Evolutionary conservation across 2,888 invertebrate genomes (phyloP).

Genomic region (Muschampia plurimacula): DNA sequence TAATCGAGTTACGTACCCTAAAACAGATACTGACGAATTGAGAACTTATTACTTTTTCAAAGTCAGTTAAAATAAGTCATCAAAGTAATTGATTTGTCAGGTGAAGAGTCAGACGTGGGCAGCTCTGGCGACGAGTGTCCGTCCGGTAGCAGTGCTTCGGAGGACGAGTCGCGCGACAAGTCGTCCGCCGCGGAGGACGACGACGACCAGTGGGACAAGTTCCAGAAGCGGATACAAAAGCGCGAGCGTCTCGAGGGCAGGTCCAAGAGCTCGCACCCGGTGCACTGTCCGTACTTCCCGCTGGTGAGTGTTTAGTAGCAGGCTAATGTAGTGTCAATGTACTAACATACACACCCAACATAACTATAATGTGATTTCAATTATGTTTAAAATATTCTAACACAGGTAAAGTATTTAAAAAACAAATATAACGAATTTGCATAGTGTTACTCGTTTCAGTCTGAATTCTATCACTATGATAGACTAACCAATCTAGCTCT

Average conservation of each 20-base stretch:
- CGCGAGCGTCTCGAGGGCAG: slow-evolving; percentile 96
- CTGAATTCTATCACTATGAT: no score
- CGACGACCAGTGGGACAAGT: slow-evolving; percentile 97
- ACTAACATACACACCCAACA: background rate
- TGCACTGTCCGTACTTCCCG: slow-evolving; percentile 98
- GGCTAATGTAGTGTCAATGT: background rate
- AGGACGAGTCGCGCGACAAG: slow-evolving; percentile 87
- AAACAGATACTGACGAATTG: no score
- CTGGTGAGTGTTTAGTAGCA: slow-evolving; percentile 80
- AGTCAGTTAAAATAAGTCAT: no score
- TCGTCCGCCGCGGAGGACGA: slow-evolving; percentile 89
- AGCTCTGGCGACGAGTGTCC: slow-evolving; percentile 75
- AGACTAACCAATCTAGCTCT: no score
- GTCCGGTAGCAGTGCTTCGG: slow-evolving; percentile 77
- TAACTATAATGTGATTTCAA: background rate
- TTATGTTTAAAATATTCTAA: no score
- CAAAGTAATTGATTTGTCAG: slow-evolving; percentile 45
- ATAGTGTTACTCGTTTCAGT: no score
- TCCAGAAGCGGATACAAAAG: slow-evolving; percentile 95
- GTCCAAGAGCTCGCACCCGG: slow-evolving; percentile 97
- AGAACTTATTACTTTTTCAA: no score
- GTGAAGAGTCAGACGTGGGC: slow-evolving; percentile 75
- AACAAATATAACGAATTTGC: no score
- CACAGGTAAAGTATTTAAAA: no score
- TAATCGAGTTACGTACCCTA: no score